Base-by-base conservation (phyloP, 1,140 invertebrate species). In the Achroia grisella region DNA sequence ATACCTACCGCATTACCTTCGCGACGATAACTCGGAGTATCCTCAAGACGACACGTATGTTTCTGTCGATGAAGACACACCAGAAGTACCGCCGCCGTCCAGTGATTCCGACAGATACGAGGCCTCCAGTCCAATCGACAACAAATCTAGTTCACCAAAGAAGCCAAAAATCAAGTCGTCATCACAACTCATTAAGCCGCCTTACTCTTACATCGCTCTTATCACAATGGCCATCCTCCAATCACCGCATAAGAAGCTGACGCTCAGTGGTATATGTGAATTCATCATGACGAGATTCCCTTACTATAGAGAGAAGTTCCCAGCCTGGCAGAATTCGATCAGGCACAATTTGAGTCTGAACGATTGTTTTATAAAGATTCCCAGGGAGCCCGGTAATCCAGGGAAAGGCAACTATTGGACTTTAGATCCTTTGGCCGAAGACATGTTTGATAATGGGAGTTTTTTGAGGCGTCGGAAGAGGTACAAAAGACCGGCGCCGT, bases 371-470 rank as follows among this genome's bases (percentile, higher is more conserved):
- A 94, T 99, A 11, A 99, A 99, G 86, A 97, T 99, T 34, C 97
- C 98, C 0, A 87, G 98, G 3, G 98, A 99, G 76, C 97, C 98
- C 0, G 98, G 97, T 0, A 99, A 99, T 74, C 98, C 98, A 0
- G 97, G 97, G 0, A 99, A 99, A 69, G 98, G 98, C 0, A 99
- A 99, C 72, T 99, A 99, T 82, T 99, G 98, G 98, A 98, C 97
- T 0, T 79, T 99, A 35, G 97, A 99, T 85, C 98, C 98, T 0
- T 86, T 96, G 44, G 95, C 95, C 1, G 97, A 99, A 71, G 96
- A 99, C 70, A 99, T 99, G 98, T 99, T 99, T 69, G 98, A 99
- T 73, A 99, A 99, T 77, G 98, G 98, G 0, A 97, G 95, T 69
- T 99, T 99, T 71, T 87, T 99, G 32, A 83, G 98, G 3, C 89